Conservation (phyloP, 2,888 invertebrate species). For the Urechis unicinctus region DNA sequence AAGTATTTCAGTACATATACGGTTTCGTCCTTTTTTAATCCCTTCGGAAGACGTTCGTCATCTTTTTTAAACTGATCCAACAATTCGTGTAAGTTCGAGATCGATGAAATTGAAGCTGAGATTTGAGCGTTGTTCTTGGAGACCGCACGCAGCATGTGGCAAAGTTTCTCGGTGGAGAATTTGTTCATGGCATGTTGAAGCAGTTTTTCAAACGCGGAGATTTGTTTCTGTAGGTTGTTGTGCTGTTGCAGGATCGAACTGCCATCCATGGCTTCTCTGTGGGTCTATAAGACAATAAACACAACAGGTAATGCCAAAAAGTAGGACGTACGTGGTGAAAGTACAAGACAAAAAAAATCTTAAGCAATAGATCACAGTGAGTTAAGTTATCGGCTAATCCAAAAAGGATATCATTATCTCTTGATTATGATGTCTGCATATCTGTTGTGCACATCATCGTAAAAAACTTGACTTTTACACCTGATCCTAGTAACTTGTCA, state of each 20-base stretch:
- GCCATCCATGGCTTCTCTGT: conserved; percentile 1
- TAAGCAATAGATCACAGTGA: too few species aligned
- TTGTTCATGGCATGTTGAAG: conserved; percentile 32
- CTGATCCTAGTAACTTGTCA: too few species aligned
- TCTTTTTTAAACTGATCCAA: neutral
- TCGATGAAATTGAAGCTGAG: neutral
- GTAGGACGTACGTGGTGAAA: too few species aligned
- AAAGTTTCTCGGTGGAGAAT: conserved; percentile 31
- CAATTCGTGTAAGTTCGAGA: neutral
- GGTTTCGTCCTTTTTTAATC: conserved; percentile 1
- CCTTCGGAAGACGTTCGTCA: neutral
- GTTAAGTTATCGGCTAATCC: too few species aligned
- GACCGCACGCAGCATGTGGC: conserved; percentile 20
- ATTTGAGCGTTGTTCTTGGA: neutral
- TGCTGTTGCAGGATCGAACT: conserved; percentile 6
- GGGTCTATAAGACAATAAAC: conserved; percentile 1
- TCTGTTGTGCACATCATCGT: too few species aligned
- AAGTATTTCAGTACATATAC: conserved; percentile 25
- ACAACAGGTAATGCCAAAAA: too few species aligned
- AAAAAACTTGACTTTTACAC: too few species aligned
- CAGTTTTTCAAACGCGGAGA: conserved; percentile 32
- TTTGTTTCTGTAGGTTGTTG: conserved; percentile 22
- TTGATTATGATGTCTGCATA: too few species aligned
- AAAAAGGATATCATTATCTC: too few species aligned
- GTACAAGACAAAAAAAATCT: too few species aligned